Conservation (phyloP, 2,113 vertebrate species). For the Triplophysa siluroides region DNA sequence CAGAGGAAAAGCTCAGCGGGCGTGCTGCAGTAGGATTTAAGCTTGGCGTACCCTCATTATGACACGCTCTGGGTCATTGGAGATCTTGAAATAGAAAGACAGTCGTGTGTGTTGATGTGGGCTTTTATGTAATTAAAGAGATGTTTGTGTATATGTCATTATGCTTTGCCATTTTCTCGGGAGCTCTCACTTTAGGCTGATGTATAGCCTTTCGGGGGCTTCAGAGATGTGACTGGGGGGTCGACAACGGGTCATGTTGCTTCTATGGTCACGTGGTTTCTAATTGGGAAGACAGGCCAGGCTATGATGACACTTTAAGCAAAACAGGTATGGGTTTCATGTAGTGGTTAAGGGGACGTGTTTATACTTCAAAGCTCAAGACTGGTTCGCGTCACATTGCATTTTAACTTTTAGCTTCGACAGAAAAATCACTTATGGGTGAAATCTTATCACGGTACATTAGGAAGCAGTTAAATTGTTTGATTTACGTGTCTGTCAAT, state of each 20-base stretch:
- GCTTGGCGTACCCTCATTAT: background rate
- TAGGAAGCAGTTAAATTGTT: background rate
- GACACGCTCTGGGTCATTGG: background rate
- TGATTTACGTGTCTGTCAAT: background rate
- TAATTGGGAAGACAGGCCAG: background rate
- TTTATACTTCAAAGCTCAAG: too few species aligned
- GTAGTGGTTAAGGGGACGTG: background rate
- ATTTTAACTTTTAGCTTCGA: background rate
- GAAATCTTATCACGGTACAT: background rate
- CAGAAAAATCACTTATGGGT: background rate
- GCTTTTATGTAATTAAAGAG: slow-evolving; percentile 6
- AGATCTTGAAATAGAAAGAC: slow-evolving; percentile 8
- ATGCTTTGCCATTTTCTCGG: background rate
- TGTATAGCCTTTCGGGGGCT: background rate
- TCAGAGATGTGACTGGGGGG: background rate
- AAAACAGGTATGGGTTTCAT: background rate
- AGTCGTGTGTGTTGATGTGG: background rate
- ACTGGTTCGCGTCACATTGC: background rate
- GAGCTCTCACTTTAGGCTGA: background rate
- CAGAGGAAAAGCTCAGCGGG: slow-evolving; percentile 5
- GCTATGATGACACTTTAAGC: background rate
- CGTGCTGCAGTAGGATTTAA: background rate
- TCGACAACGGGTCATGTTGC: background rate
- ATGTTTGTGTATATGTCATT: slow-evolving; percentile 7
- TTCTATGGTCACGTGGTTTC: background rate